Base-by-base conservation (phyloP, 2,113 vertebrate genomes). In the Python bivittatus region DNA sequence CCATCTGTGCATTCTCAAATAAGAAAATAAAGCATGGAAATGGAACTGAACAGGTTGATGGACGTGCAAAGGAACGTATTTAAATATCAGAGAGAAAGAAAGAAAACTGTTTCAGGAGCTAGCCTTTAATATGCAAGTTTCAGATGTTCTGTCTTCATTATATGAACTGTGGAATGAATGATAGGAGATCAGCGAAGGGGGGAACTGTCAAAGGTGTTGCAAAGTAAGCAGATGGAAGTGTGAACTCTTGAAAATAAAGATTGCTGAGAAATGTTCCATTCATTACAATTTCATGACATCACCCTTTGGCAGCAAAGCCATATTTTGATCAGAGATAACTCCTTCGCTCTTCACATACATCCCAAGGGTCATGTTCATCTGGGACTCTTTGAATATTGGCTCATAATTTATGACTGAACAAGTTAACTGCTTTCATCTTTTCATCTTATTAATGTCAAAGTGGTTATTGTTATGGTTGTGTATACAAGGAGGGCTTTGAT, bases 1-100 rank as follows among this genome's bases (percentile, higher is more conserved):
- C 48, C 91, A 93, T 83, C 89, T 92, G 92, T 85, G 90, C 15
- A 33, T 88, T 94, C 90, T 2, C 0, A 96, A 96, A 61, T 60
- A 86, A 92, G 60, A 60, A 96, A 96, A 86, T 60, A 86, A 92
- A 54, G 54, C 22, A 42, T 6, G 42, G 79, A 64, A 92, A 94
- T 90, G 87, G 95, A 94, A 88, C 27, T 25, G 85, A 94, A 94
- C 60, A 61, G 42, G 33, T 88, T 29, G 0, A 54, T 64, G 96
- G 94, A 86, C 57, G 8, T 11, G 54, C 56, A 23, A 4, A 0
- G 23, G 44, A 91, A 92, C 92, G 86, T 68, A 68, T 92, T 92
- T 84, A 38, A 84, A 84, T 7, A 57, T 20, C 6, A 27, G 89
- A 44, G n/a, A 15, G 12, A 33, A 29, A 38, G 61, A 68, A 72